Conservation (phyloP, 2,113 vertebrate genomes). For the Rhynchopsitta pachyrhyncha region DNA sequence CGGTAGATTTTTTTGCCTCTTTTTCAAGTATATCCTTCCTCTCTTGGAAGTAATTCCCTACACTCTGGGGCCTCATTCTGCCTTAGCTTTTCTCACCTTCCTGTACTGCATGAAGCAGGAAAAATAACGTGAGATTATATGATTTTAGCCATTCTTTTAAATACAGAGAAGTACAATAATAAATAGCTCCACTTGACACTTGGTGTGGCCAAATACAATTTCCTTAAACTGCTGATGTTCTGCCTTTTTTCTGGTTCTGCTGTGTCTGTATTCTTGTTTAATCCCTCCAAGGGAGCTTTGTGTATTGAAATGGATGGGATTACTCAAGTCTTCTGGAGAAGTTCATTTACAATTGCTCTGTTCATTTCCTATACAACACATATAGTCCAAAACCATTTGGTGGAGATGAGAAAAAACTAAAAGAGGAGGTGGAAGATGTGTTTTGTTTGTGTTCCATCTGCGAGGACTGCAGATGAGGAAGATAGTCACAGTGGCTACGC, state of each 20-base stretch:
- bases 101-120: background rate
- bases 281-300: background rate
- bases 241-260: background rate
- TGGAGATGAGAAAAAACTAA: background rate
- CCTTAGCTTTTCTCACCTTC: background rate
- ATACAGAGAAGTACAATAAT: background rate
- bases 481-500: constrained; percentile 46
- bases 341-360: background rate
- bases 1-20: background rate
- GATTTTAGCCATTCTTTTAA: background rate
- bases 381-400: background rate
- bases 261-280: background rate
- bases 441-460: constrained; percentile 54
- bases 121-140: background rate
- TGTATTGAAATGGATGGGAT: background rate
- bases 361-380: background rate
- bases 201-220: background rate
- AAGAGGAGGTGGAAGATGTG: background rate
- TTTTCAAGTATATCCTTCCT: background rate
- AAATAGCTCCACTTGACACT: background rate
- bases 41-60: background rate
- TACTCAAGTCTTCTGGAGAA: background rate
- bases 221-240: background rate
- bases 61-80: background rate
- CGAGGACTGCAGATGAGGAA: constrained; percentile 15